These are phyloP conservation scores for Trochalopteron elliotii DNA, from an alignment of 2,113 vertebrate genomes.

Conservation along the genomic window DNA sequence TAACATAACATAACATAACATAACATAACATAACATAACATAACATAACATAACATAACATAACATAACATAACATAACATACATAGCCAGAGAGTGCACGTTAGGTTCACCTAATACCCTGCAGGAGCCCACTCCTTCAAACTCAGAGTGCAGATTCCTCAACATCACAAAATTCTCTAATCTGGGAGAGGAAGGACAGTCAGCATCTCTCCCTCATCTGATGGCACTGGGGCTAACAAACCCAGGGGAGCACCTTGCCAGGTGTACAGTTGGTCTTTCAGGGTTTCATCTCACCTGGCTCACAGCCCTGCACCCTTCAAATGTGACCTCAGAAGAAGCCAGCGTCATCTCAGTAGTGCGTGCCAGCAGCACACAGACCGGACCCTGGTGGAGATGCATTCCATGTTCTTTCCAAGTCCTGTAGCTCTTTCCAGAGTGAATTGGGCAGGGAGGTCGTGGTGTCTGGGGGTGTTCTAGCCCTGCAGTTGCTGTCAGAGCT, in stretches of 20 bases:
- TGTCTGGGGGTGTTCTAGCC: neutral
- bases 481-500: neutral
- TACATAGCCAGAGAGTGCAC: neutral
- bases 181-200: neutral
- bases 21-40: too few relatives aligned
- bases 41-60: too few relatives aligned
- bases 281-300: neutral
- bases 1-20: neutral
- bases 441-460: neutral
- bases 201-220: neutral
- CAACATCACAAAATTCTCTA: neutral
- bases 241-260: neutral
- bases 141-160: neutral
- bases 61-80: neutral
- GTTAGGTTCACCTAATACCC: neutral
- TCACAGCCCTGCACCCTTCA: neutral
- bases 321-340: neutral
- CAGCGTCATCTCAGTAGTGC: neutral
- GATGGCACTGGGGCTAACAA: neutral
- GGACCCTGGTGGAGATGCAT: neutral
- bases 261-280: neutral
- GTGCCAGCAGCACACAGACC: neutral
- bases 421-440: neutral
- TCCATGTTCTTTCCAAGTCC: neutral
- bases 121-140: neutral